Conservation (phyloP, 2,113 vertebrate genomes). For the Arizona elegans region DNA sequence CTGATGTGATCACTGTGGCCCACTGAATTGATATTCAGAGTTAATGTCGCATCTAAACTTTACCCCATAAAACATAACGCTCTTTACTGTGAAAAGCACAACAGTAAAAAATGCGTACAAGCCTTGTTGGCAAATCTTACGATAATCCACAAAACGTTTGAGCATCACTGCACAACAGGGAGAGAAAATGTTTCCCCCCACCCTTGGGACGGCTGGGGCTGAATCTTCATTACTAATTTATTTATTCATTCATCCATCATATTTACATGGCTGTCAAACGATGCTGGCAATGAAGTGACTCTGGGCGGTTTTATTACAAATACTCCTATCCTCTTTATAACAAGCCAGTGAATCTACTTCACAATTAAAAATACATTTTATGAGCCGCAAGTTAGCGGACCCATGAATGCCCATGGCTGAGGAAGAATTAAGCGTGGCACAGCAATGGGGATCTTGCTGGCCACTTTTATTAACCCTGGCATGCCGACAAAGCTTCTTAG, state of each 20-base stretch:
- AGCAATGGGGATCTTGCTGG: too few relatives aligned
- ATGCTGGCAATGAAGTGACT: neutral
- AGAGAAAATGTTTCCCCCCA: neutral
- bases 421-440: neutral
- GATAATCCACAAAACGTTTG: neutral
- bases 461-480: neutral
- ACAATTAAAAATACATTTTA: neutral
- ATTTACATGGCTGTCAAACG: neutral
- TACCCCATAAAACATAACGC: neutral
- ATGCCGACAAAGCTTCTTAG: neutral
- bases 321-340: neutral
- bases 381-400: neutral
- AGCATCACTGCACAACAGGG: neutral
- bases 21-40: neutral
- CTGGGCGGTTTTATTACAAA: neutral
- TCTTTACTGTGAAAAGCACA: neutral
- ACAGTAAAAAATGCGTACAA: neutral
- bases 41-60: neutral
- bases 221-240: neutral
- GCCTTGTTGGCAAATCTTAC: neutral
- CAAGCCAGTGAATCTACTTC: neutral
- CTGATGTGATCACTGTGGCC: neutral
- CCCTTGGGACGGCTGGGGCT: neutral
- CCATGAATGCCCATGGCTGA: neutral
- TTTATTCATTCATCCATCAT: neutral